Evolutionary conservation across 2,888 invertebrate genomes (phyloP), one percentile per base, ranked within the genome.

Genomic region (Nyleta sp.): DNA sequence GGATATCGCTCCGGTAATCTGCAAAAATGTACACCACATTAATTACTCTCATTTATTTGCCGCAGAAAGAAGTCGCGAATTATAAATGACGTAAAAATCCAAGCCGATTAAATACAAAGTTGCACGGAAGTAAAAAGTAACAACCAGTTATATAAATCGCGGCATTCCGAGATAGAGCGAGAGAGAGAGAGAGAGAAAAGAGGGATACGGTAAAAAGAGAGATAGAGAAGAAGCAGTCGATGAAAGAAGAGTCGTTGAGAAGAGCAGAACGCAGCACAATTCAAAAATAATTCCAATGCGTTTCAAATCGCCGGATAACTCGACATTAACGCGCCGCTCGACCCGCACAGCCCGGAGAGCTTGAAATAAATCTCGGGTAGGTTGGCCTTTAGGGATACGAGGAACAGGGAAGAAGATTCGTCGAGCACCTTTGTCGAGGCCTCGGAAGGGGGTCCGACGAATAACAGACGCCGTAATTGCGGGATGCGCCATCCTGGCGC

Each of bases 1-100:
- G 94, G 0, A 92, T 93, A 11, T 92, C 93, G 44, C 91, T 92
- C 33, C 92, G 93, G 80, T 93, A 94, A 90, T 96, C 96, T 93
- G 93, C 82, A 93, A 93, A 83, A 80, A 42, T 38, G 1, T 44
- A 57, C 20, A 13, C 4, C n/a, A 24, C 35, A 31, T 53, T 57
- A 31, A 35, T 52, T 52, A 28, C 8, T 53, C 7, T 33, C 22
- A 10, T 52, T 35, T 35, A 24, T 33, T 33, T 52, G 4, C 8
- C 8, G 11, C 4, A 15, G n/a, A 48, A n/a, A 22, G 42, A 48
- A 48, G 38, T 46, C 5, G 35, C 48, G 11, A 31, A 15, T 48
- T 15, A 48, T 35, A 48, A 62, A 38, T 38, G 31, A 18, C 33
- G 33, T 31, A 33, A 18, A n/a, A n/a, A n/a, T n/a, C n/a, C n/a